Conservation (phyloP, 1,140 invertebrate genomes). For the Metaphire vulgaris region DNA sequence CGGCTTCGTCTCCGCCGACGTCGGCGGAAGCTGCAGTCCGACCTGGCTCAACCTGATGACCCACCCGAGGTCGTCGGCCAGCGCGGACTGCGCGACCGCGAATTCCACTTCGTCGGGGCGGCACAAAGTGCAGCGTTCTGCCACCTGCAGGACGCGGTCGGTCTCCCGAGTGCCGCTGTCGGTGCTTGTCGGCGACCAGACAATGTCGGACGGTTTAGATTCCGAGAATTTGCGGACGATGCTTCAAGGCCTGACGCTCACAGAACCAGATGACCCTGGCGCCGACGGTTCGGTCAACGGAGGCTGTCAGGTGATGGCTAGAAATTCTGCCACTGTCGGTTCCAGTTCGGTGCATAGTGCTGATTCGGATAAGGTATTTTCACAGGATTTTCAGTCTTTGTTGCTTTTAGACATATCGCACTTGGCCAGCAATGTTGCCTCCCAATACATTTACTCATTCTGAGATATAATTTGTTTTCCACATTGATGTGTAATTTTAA, state of each 20-base stretch:
- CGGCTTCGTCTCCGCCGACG: background rate
- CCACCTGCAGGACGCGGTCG: background rate
- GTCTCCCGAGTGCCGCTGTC: background rate
- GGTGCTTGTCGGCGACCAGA: background rate
- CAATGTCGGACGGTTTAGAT: background rate
- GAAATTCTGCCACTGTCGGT: background rate
- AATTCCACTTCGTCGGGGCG: background rate
- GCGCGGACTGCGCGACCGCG: background rate
- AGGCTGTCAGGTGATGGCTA: background rate
- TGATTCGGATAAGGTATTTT: background rate
- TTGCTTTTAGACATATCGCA: too few species aligned
- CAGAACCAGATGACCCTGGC: background rate
- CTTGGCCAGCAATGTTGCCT: too few species aligned
- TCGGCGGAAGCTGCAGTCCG: background rate
- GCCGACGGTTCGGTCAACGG: background rate
- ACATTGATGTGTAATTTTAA: too few species aligned
- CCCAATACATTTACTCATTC: too few species aligned
- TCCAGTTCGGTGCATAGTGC: background rate
- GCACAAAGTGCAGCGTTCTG: background rate
- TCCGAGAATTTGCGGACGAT: background rate
- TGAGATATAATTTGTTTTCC: too few species aligned
- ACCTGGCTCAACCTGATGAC: background rate
- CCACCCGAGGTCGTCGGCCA: background rate
- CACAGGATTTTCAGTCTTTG: too few species aligned
- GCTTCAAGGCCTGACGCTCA: background rate